These are phyloP conservation scores for Eupithecia subfuscata DNA, from an alignment of 2,888 invertebrate genomes.

Conservation along the genomic window DNA sequence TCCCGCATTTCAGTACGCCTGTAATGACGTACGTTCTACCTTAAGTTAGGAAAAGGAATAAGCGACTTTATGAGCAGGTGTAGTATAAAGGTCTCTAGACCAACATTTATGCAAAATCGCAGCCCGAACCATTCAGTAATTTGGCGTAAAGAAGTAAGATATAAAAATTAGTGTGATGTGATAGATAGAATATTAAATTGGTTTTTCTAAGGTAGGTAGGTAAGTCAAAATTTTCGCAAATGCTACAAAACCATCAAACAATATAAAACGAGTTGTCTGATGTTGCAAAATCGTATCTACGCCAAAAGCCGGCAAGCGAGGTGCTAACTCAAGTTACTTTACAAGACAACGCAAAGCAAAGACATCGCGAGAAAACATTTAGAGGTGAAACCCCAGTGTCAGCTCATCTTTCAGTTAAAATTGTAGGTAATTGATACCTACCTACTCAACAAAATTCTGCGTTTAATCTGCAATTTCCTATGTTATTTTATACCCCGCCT, in stretches of 20 bases:
- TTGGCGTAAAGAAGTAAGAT: no score
- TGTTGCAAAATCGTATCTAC: slow-evolving; percentile 6
- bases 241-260: background rate
- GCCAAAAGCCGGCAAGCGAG: slow-evolving; percentile 7
- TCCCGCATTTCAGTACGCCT: no score
- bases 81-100: no score
- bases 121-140: no score
- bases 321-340: slow-evolving; percentile 13
- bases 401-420: background rate
- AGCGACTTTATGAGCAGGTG: no score
- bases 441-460: background rate
- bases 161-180: no score
- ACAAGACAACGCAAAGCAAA: slow-evolving; percentile 8
- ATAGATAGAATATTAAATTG: no score
- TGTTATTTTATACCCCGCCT: no score
- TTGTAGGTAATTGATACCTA: background rate
- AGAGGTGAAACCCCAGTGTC: slow-evolving; percentile 2
- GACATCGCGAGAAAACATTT: slow-evolving; percentile 12
- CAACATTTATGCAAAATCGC: no score
- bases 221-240: background rate
- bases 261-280: background rate
- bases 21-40: no score
- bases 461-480: background rate
- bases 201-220: background rate
- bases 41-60: no score